Base-by-base conservation (phyloP, 1,140 invertebrate species). In the Sycophaga agraensis region DNA sequence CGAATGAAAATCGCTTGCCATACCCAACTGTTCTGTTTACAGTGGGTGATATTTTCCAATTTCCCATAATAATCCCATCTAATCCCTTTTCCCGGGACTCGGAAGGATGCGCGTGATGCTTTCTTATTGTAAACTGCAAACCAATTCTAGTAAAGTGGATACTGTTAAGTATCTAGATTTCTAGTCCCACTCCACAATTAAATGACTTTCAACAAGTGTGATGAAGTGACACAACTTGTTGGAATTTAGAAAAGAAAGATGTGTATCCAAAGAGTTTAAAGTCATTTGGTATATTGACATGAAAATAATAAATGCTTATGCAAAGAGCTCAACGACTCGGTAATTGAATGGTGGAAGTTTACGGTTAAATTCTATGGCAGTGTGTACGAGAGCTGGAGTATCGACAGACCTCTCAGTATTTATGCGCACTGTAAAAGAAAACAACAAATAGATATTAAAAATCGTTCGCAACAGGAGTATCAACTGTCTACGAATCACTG, bases 311-410 rank as follows among this genome's bases (percentile, higher is more conserved):
- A n/a, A n/a, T n/a, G n/a, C n/a, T n/a, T 9, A 19, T 49, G 21
- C 11, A 26, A 58, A 16, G 16, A 59, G 34, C 43, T 60, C 28
- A 28, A 19, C 22, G n/a, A 28, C 19, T 28, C 19, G 22, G 37
- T n/a, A 16, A 43, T 43, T n/a, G n/a, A n/a, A n/a, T n/a, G n/a
- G n/a, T n/a, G n/a, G n/a, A n/a, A n/a, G n/a, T n/a, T n/a, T 43
- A 14, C 1, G 16, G 21, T 43, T 16, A 19, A 46, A 34, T 6
- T 34, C n/a, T 26, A 4, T 9, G 40, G 42, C 35, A 57, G 48
- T 26, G 26, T 51, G 6, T 45, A 22, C n/a, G 63, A 69, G 70
- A 73, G 72, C 73, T 75, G 73, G 74, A 74, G 75, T 75, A 76
- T 77, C 71, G 50, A 74, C 73, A 74, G 73, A 51, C 71, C n/a